Base-by-base conservation (phyloP, 2,113 vertebrate genomes). In the Elachura formosa region DNA sequence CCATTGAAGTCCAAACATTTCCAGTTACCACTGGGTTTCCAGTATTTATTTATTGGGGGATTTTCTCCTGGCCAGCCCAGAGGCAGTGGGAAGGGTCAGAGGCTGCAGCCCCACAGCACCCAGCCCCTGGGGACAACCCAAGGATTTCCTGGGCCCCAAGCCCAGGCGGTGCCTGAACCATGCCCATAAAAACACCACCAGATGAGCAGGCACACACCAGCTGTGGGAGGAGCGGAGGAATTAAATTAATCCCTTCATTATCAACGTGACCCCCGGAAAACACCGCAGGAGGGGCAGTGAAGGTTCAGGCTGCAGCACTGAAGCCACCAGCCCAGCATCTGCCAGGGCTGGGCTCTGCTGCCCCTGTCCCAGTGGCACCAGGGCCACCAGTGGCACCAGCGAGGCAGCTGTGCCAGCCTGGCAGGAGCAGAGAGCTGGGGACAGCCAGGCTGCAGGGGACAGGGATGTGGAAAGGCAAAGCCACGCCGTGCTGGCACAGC, bases 201-300 rank as follows among this genome's bases (percentile, higher is more conserved):
- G 95, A 95, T 91, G 96, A 97, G 93, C 93, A 66, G 93, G 93
- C 92, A 66, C 61, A 46, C 80, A 79, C 33, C 94, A 96, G 95
- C 95, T 97, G 88, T 72, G 17, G 13, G 73, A 72, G 94, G 52
- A 80, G 90, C 36, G 45, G 46, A 61, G 84, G 92, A 95, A 90
- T 80, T 90, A 90, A 90, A 95, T 90, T 94, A 97, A 97, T 97
- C 96, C 95, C 93, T 90, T 97, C 97, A 83, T 96, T 95, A 96
- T 89, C 95, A 97, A 89, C 76, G 89, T 58, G 97, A 96, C 87
- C 97, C 93, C 96, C 76, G 84, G 87, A 89, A 90, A 94, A 91
- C 84, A 82, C 51, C 76, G 96, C 78, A 89, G 96, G 95, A 93
- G 91, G 67, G 93, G 95, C 94, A 89, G 93, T 7, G 88, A 58